Base-by-base conservation (phyloP, 2,888 invertebrate genomes). In the Mythimna ferrago region DNA sequence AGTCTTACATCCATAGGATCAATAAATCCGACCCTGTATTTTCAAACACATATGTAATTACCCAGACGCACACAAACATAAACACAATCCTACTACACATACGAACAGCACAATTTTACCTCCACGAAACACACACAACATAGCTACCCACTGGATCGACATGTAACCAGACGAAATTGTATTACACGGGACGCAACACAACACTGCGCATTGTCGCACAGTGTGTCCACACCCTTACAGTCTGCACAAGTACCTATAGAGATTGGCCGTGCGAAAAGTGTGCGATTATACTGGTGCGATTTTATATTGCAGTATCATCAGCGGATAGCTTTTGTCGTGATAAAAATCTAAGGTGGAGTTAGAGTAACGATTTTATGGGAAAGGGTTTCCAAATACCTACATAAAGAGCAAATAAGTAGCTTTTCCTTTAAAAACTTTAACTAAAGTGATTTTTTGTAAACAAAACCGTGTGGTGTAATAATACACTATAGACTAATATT, bases 211-310 rank as follows among this genome's bases (percentile, higher is more conserved):
- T 78, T 76, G 79, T 76, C 56, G 76, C 65, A 67, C 71, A 76
- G 62, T 83, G 53, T 75, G 73, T 70, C 75, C 77, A 68, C 77
- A 54, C 78, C 83, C 77, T 83, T 82, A 81, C 61, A 71, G 76
- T 83, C 79, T 79, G 66, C 80, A 78, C 81, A 73, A 89, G 78
- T 76, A 76, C 58, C 26, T 53, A 64, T 10, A 88, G 86, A 90
- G 91, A 92, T 93, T 91, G 92, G 89, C 89, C 85, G 88, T 91
- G 89, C 84, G 63, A 73, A 89, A 92, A 91, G 91, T 91, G 92
- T 89, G 89, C 87, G 88, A 91, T 92, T 32, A 2, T 32, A 32
- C 32, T 32, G 32, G 32, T 32, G 32, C 32, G 32, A 32, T 32
- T 32, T 32, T 93, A 92, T 90, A 88, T 87, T 83, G 85, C 88